Conservation (phyloP, 1,140 invertebrate species). For the Vollenhovia emeryi region DNA sequence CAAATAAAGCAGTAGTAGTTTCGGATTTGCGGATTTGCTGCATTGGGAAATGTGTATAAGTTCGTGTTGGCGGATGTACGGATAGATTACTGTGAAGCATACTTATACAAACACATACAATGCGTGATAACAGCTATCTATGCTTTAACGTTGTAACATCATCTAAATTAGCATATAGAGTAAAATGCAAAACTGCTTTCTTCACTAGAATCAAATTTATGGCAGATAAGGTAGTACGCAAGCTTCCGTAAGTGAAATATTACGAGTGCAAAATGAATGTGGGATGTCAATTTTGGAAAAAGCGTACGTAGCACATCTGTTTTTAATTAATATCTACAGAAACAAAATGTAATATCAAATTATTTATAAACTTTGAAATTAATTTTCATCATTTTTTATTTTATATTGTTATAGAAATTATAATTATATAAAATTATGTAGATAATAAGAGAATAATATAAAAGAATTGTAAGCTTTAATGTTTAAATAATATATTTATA, state of each 20-base stretch:
- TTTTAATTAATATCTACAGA: background rate
- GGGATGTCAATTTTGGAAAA: background rate
- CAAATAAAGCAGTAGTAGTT: background rate
- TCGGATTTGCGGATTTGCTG: slow-evolving; percentile 8
- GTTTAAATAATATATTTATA: background rate
- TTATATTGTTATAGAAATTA: background rate
- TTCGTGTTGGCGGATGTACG: background rate
- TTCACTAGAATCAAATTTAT: slow-evolving; percentile 32
- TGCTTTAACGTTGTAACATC: slow-evolving; percentile 36
- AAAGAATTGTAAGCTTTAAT: background rate
- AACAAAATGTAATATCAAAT: background rate
- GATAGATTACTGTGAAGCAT: background rate
- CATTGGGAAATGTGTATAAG: background rate
- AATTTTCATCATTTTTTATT: slow-evolving; percentile 4
- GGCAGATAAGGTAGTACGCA: background rate
- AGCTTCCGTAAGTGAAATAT: slow-evolving; percentile 19
- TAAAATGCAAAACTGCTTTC: slow-evolving; percentile 52
- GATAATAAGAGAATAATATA: background rate
- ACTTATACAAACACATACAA: background rate
- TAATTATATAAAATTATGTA: no score
- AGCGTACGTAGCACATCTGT: background rate
- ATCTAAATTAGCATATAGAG: slow-evolving; percentile 53
- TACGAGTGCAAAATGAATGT: slow-evolving; percentile 17
- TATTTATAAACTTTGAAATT: background rate
- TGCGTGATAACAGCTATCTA: slow-evolving; percentile 4